These are phyloP conservation scores for Pseudopipra pipra DNA, from an alignment of 2,113 vertebrate species.

Conservation along the genomic window DNA sequence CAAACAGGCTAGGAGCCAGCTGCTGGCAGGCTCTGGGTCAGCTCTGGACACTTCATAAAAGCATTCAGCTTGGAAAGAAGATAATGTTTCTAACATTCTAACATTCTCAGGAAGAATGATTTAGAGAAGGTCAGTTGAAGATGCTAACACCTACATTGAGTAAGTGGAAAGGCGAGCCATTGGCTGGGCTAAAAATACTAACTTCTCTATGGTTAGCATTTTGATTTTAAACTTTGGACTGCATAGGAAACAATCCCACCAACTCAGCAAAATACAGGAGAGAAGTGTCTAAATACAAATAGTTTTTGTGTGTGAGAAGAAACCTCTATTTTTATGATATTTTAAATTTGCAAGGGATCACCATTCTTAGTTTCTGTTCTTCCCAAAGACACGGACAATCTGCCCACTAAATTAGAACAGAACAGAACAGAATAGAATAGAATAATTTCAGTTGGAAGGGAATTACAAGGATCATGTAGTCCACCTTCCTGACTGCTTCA, in stretches of 20 bases:
- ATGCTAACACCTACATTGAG: neutral
- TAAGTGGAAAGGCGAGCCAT: neutral
- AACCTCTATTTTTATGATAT: fast-evolving
- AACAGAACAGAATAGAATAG: neutral
- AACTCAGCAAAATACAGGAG: neutral
- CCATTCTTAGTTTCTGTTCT: neutral
- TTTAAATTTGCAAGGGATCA: neutral
- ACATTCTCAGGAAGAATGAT: neutral
- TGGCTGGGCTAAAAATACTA: neutral
- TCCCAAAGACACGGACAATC: neutral
- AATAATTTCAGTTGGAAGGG: neutral
- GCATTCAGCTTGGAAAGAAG: neutral
- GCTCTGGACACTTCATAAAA: neutral
- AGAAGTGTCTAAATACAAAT: neutral
- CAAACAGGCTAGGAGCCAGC: neutral
- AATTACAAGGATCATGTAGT: neutral
- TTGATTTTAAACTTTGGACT: neutral
- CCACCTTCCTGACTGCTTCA: neutral
- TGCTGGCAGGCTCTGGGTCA: neutral
- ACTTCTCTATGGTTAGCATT: neutral
- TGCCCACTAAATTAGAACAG: neutral
- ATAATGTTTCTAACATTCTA: neutral
- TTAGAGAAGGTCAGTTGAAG: neutral
- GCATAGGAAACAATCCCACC: neutral
- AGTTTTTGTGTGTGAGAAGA: neutral